Evolutionary conservation across 2,113 vertebrate genomes (phyloP), one percentile per base, ranked within the genome.

Genomic region (Panthera tigris): DNA sequence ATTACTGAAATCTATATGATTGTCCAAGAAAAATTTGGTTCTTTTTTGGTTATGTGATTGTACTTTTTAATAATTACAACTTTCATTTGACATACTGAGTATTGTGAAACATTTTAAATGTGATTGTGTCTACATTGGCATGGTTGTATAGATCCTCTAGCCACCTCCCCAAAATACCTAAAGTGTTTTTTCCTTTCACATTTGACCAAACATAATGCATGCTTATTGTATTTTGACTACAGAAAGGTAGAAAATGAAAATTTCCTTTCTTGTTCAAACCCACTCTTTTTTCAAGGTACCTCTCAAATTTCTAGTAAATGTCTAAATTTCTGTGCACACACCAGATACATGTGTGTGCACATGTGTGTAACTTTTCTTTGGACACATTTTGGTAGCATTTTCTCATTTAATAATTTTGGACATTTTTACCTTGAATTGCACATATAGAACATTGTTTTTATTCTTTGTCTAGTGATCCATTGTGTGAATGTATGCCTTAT

Each of bases 231-330:
- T 66, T 96, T 80, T 76, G 27, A 41, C 63, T 91, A n/a, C 57
- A 57, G 81, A 78, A 95, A 25, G 69, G 41, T 87, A 73, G 15
- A 87, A 94, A 61, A 36, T 92, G 39, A 83, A 71, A 87, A 61
- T 79, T 76, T 76, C 16, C 61, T 57, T 11, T 73, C 36, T 93
- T 15, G 52, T 96, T 83, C 76, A 33, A 12, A 83, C 21, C 61
- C 36, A 90, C 31, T 93, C 33, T 80, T 55, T 90, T 73, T 91
- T 65, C 52, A 96, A 85, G 48, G 79, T 92, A 80, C 65, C 41
- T 65, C 66, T 92, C 41, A 82, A 13, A 39, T 92, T 78, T 92
- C n/a, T 92, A 90, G 27, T 50, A 63, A 81, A 36, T 83, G 79
- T 86, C 36, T 90, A 68, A 52, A 27, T 82, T 83, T 85, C 19